These are phyloP conservation scores for Malthinus flaveolus DNA, from an alignment of 2,888 invertebrate genomes.

Conservation along the genomic window DNA sequence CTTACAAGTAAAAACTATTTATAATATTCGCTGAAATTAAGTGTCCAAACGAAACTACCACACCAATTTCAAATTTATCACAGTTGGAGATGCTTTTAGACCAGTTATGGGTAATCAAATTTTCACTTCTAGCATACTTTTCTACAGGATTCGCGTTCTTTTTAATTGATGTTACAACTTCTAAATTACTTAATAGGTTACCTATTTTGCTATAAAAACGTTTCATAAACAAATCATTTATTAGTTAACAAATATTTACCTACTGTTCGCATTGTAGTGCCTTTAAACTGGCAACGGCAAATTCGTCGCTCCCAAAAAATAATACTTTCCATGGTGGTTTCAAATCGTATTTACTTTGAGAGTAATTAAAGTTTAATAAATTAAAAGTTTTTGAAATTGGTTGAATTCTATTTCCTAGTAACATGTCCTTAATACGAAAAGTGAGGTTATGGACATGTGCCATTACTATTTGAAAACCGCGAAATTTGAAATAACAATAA, in stretches of 20 bases:
- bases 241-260: constrained; percentile 39
- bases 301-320: constrained; percentile 86
- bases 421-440: neutral
- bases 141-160: constrained; percentile 66
- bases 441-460: constrained; percentile 8
- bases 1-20: constrained; percentile 79
- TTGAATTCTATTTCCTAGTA: constrained; percentile 1
- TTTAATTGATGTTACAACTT: constrained; percentile 72
- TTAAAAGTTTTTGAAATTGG: neutral
- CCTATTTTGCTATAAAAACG: constrained; percentile 57
- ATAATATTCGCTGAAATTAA: constrained; percentile 80
- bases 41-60: constrained; percentile 93
- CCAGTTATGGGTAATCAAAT: constrained; percentile 69
- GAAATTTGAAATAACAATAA: too few relatives aligned
- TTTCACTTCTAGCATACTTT: constrained; percentile 66
- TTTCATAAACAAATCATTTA: neutral
- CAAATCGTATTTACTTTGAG: constrained; percentile 8
- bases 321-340: constrained; percentile 64
- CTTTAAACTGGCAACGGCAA: constrained; percentile 75
- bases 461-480: too few relatives aligned
- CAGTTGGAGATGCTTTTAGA: constrained; percentile 50
- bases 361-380: neutral
- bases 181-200: constrained; percentile 59
- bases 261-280: constrained; percentile 70
- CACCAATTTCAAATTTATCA: constrained; percentile 76